Base-by-base conservation (phyloP, 2,797 vertebrate genomes). In the Bradypodion ventrale region DNA sequence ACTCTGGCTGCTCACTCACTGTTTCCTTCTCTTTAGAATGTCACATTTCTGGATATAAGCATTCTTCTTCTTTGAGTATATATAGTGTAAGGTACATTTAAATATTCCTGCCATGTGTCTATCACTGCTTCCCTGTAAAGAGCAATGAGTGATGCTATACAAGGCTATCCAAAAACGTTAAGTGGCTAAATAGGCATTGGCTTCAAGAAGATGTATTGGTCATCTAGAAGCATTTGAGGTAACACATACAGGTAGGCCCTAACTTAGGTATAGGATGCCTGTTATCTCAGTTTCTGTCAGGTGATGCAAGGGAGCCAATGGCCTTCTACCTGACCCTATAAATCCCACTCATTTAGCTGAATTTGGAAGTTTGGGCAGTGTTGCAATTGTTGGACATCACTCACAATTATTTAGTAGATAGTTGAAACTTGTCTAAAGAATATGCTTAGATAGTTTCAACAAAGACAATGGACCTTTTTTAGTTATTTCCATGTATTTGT, bases 51-150 rank as follows among this genome's bases (percentile, higher is more conserved):
- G 1, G 19, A 44, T 35, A 2, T 49, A 16, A 78, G 44, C 40
- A 52, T 6, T 65, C 27, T 59, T 80, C 56, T 59, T 44, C 25
- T 42, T 44, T 49, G 59, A n/a, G 3, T 27, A 42, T 68, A 75
- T 75, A n/a, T 56, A 40, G 21, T 42, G 10, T 23, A 44, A 76
- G 23, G 74, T 59, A 77, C 29, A 77, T 40, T 76, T 83, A 59
- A 63, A 73, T 56, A 82, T 59, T 21, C 0, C 0, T 9, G 35
- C 25, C 2, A 5, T 16, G 1, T 69, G 27, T 29, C 62, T 60
- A 77, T 70, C 62, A 70, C n/a, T 25, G n/a, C 49, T 62, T 25
- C 37, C 63, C 79, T 70, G 46, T 83, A 85, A 92, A 10, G 29
- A n/a, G 15, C 87, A 21, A 40, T 72, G n/a, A 60, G 78, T 46